Evolutionary conservation across 2,797 vertebrate species (phyloP).

Genomic region (Austrolebias charrua): DNA sequence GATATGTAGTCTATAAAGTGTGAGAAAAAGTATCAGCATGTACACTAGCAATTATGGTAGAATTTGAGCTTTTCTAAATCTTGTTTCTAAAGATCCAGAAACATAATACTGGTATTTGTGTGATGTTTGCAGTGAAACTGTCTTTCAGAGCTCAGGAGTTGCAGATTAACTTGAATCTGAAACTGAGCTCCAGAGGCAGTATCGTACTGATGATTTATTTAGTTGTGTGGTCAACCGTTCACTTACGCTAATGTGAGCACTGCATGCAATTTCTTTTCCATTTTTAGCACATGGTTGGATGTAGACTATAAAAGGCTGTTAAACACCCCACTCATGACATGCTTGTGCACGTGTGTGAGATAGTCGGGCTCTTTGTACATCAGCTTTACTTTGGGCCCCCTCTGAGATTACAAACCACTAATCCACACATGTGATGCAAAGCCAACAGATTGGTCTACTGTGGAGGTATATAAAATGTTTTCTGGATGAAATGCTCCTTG

Average conservation of each 20-base stretch:
- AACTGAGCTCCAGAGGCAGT: slow-evolving; percentile 17
- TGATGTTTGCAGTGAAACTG: not conserved
- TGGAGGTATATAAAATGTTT: slow-evolving; percentile 2
- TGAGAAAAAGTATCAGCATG: too few species aligned
- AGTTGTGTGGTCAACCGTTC: not conserved
- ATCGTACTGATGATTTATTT: slow-evolving; percentile 1
- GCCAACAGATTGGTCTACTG: slow-evolving; percentile 15
- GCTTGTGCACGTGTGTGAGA: slow-evolving; percentile 33
- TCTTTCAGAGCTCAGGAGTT: not conserved
- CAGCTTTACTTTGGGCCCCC: slow-evolving; percentile 28
- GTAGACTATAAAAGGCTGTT: slow-evolving; percentile 29
- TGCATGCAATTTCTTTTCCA: not conserved
- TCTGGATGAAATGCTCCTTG: not conserved
- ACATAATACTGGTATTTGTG: not conserved
- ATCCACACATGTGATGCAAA: slow-evolving; percentile 36
- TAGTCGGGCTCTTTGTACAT: slow-evolving; percentile 2
- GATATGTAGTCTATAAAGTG: too few species aligned
- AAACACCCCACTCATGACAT: slow-evolving; percentile 6
- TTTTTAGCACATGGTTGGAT: slow-evolving; percentile 16
- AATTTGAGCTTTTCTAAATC: not conserved
- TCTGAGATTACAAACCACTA: slow-evolving; percentile 43
- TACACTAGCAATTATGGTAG: not conserved
- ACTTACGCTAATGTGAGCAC: not conserved
- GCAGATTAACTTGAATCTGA: slow-evolving; percentile 2
- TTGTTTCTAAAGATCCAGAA: not conserved